Evolutionary conservation across 1,140 invertebrate species (phyloP).

Genomic region (Phthorimaea operculella): DNA sequence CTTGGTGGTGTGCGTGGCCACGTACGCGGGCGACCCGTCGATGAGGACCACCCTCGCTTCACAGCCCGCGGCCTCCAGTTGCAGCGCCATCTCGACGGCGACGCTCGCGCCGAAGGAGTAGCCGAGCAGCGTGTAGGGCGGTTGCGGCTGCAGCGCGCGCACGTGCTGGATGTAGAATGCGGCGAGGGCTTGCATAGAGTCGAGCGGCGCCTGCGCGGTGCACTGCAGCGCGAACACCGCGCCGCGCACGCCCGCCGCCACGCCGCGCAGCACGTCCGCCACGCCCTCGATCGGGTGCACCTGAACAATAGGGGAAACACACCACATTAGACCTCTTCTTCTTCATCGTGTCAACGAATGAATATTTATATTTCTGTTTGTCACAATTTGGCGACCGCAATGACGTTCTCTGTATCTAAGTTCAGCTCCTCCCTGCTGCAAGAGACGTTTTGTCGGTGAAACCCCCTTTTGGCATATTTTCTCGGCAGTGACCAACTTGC

Average conservation of each 20-base stretch:
- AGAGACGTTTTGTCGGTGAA: too few species aligned
- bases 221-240: conserved; percentile 94
- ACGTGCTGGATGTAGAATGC: conserved; percentile 83
- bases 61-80: conserved; percentile 74
- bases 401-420: too few species aligned
- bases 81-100: conserved; percentile 92
- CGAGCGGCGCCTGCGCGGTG: conserved; percentile 77
- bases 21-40: conserved; percentile 93
- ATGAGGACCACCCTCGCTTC: conserved; percentile 78
- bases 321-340: too few species aligned
- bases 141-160: conserved; percentile 78
- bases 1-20: conserved; percentile 80
- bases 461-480: too few species aligned
- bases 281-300: conserved; percentile 94
- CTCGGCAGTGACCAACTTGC: too few species aligned
- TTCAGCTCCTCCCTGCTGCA: too few species aligned
- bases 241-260: conserved; percentile 77
- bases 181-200: conserved; percentile 80
- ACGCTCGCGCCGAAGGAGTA: conserved; percentile 95
- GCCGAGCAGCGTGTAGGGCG: conserved; percentile 88
- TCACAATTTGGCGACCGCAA: too few species aligned
- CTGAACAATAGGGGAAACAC: conserved; percentile 44
- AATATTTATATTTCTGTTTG: too few species aligned
- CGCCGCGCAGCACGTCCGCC: conserved; percentile 73
- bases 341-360: too few species aligned